A percentile compares a stretch with the other conserved stretches of the same genome.
Conservation (phyloP, 2,888 invertebrate species). For the Hypsopygia costalis region DNA sequence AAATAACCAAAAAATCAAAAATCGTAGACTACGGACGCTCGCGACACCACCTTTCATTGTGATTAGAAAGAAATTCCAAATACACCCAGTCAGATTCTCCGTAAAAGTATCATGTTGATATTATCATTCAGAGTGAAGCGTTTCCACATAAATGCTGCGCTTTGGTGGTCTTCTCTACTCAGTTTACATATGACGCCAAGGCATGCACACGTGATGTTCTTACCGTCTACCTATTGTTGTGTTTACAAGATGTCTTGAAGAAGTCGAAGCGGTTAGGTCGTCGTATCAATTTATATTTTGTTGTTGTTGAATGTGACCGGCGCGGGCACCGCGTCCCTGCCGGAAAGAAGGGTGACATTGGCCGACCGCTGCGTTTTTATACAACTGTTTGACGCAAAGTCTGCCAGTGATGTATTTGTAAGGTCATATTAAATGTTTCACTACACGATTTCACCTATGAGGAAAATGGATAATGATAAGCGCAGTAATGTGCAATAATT, state of each 20-base stretch:
- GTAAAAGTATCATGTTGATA: too few species aligned
- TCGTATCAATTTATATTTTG: slow-evolving; percentile 53
- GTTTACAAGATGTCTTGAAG: slow-evolving; percentile 29
- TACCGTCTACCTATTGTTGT: slow-evolving; percentile 9
- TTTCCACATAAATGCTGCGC: too few species aligned
- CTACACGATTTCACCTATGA: neutral
- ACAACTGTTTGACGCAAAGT: slow-evolving; percentile 62
- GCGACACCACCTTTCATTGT: too few species aligned
- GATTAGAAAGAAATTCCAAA: too few species aligned
- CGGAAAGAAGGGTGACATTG: slow-evolving; percentile 72
- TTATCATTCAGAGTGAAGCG: too few species aligned
- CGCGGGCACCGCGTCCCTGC: slow-evolving; percentile 51
- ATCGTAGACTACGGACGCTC: too few species aligned
- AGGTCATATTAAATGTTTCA: slow-evolving; percentile 37
- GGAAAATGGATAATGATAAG: neutral
- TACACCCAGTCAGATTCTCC: too few species aligned
- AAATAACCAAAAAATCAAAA: too few species aligned
- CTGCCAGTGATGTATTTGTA: slow-evolving; percentile 37
- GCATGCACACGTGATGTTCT: too few species aligned
- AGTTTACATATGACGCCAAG: too few species aligned
- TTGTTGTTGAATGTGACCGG: slow-evolving; percentile 55
- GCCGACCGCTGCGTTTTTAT: slow-evolving; percentile 64
- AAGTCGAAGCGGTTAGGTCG: slow-evolving; percentile 51
- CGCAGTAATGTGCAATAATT: neutral
- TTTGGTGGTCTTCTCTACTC: neutral